Evolutionary conservation across 2,113 vertebrate genomes (phyloP).

Genomic region (Pampusana beccarii): DNA sequence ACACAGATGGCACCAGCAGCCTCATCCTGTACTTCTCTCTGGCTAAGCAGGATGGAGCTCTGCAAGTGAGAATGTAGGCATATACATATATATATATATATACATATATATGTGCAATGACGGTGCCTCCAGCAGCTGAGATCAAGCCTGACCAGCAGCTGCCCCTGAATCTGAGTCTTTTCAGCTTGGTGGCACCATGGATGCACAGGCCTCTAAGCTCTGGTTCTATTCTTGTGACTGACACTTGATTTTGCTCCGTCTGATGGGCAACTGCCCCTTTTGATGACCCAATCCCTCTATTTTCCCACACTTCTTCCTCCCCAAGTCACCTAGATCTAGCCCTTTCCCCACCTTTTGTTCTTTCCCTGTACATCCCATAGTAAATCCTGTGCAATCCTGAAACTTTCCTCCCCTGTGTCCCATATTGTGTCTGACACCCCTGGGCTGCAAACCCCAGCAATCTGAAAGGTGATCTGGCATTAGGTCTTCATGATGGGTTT

Average conservation of each 20-base stretch:
- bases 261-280: background rate
- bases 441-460: background rate
- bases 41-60: background rate
- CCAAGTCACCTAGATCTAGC: background rate
- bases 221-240: background rate
- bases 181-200: too few species aligned
- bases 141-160: background rate
- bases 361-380: background rate
- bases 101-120: background rate
- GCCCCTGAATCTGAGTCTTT: background rate
- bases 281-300: background rate
- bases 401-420: background rate
- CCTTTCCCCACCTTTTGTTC: background rate
- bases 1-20: background rate
- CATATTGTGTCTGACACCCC: rapidly evolving
- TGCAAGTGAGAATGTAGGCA: background rate
- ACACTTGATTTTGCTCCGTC: background rate
- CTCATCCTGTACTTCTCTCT: background rate
- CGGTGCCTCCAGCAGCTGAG: background rate
- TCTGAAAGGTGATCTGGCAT: background rate
- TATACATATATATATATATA: too few species aligned
- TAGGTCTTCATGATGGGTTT: background rate
- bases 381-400: background rate
- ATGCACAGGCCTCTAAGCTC: background rate
- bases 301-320: background rate